Percentiles rank a stretch among this genome's conserved stretches.
Conservation (phyloP, 2,113 vertebrate genomes). For the Nannospalax galili region DNA sequence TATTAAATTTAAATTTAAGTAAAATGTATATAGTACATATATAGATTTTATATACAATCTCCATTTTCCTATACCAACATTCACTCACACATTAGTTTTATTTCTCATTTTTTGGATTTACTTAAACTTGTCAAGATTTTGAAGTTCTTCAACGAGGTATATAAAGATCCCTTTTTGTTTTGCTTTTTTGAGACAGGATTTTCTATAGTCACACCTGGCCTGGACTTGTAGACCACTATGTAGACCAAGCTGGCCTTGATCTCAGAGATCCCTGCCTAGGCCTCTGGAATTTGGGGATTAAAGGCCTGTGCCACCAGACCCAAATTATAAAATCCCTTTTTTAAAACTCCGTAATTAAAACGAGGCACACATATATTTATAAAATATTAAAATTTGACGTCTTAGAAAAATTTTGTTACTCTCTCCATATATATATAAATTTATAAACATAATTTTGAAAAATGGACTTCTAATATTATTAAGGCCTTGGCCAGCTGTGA, state of each 20-base stretch:
- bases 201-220: too few species aligned
- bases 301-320: too few species aligned
- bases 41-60: background rate
- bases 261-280: too few species aligned
- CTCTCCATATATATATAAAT: background rate
- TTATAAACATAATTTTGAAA: background rate
- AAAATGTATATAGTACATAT: background rate
- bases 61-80: background rate
- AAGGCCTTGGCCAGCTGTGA: background rate
- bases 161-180: background rate
- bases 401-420: background rate
- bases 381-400: background rate
- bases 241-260: too few species aligned
- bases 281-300: too few species aligned
- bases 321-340: background rate
- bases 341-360: background rate
- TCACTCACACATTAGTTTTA: background rate
- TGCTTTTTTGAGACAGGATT: too few species aligned
- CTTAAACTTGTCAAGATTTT: background rate
- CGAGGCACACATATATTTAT: background rate
- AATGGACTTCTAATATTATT: background rate
- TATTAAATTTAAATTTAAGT: background rate
- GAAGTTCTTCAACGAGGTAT: background rate
- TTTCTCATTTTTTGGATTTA: background rate
- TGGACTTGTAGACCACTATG: too few species aligned